These are phyloP conservation scores for Drosophila funebris DNA, from an alignment of 1,140 invertebrate genomes.

Conservation along the genomic window DNA sequence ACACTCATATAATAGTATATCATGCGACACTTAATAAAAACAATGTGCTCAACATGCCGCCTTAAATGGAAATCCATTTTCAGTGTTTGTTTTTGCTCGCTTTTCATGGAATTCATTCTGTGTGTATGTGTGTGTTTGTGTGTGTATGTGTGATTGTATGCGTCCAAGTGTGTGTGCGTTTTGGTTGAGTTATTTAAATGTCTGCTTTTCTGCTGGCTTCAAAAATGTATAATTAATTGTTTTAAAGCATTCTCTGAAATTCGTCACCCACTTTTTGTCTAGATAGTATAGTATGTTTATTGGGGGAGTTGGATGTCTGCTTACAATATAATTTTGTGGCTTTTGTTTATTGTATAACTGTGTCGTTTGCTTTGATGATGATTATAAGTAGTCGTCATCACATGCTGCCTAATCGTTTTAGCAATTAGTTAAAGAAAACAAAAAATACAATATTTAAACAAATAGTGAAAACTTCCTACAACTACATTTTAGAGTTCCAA, in stretches of 20 bases:
- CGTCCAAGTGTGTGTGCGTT: background rate
- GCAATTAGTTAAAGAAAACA: conserved; percentile 61
- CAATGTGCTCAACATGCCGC: conserved; percentile 80
- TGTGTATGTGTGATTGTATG: conserved; percentile 1
- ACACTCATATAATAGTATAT: background rate
- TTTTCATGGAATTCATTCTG: conserved; percentile 38
- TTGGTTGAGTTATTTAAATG: conserved; percentile 76
- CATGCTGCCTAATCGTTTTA: conserved; percentile 60
- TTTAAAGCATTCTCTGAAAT: conserved; percentile 64
- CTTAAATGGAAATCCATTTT: conserved; percentile 83
- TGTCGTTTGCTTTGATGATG: conserved; percentile 36
- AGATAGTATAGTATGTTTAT: background rate
- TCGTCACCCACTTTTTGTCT: conserved; percentile 38
- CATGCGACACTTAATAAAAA: conserved; percentile 84
- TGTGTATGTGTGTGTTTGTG: conserved; percentile 6
- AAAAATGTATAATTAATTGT: conserved; percentile 83
- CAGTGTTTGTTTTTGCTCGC: conserved; percentile 83
- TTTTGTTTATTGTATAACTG: conserved; percentile 52
- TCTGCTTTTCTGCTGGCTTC: conserved; percentile 53
- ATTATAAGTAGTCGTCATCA: conserved; percentile 45
- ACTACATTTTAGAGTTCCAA: too few species aligned
- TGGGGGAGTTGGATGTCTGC: background rate
- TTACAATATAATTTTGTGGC: conserved; percentile 69
- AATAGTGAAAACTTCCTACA: too few species aligned
- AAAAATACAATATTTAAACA: too few species aligned